Conservation (phyloP, 2,888 invertebrate genomes). For the Argyresthia goedartella region DNA sequence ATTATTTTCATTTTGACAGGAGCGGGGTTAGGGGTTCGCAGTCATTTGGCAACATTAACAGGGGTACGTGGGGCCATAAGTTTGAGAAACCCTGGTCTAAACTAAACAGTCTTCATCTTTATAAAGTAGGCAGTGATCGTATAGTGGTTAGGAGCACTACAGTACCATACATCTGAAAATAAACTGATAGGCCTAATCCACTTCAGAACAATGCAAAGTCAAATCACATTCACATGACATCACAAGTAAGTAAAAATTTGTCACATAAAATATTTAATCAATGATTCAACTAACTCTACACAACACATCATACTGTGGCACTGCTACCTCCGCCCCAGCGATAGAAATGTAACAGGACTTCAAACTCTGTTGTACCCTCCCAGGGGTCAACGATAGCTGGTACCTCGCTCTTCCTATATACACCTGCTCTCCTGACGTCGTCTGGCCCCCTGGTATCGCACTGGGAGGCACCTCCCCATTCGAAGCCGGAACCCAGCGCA, state of each 20-base stretch:
- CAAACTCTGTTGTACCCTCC: slow-evolving; percentile 64
- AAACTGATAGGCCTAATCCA: too few relatives aligned
- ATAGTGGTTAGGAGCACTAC: too few relatives aligned
- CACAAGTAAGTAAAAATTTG: too few relatives aligned
- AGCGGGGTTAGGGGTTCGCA: too few relatives aligned
- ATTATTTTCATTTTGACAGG: too few relatives aligned
- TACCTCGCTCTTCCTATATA: slow-evolving; percentile 70
- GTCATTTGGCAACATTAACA: too few relatives aligned
- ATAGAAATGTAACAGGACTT: slow-evolving; percentile 53
- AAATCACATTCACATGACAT: neutral
- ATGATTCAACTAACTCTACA: slow-evolving; percentile 35
- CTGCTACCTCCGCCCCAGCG: slow-evolving; percentile 46
- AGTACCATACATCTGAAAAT: too few relatives aligned
- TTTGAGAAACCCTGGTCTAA: too few relatives aligned
- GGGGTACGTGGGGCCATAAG: too few relatives aligned
- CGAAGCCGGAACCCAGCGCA: slow-evolving; percentile 66
- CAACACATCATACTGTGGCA: slow-evolving; percentile 55
- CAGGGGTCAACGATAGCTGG: slow-evolving; percentile 69
- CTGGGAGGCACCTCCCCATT: slow-evolving; percentile 66
- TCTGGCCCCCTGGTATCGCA: slow-evolving; percentile 66
- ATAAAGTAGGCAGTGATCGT: too few relatives aligned
- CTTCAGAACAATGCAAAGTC: too few relatives aligned
- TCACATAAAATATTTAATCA: neutral
- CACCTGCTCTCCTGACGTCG: slow-evolving; percentile 54
- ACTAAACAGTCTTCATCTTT: too few relatives aligned